A percentile compares a stretch with the other conserved stretches of the same genome.
These are phyloP conservation scores for Onychostruthus taczanowskii DNA, from an alignment of 2,113 vertebrate species.

Conservation along the genomic window DNA sequence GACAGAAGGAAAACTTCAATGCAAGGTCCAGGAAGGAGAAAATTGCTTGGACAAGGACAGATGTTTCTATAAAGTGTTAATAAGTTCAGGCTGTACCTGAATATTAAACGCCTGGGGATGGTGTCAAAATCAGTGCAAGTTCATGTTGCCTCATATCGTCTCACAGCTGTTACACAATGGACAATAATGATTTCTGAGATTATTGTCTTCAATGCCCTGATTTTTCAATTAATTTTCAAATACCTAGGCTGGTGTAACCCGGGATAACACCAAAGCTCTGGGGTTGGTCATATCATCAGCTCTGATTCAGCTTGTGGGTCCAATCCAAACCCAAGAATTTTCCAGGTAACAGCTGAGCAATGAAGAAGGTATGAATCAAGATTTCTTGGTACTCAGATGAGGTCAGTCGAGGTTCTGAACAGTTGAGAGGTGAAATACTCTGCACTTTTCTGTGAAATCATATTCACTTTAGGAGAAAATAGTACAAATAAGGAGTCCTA, in stretches of 20 bases:
- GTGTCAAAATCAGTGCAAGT: background rate
- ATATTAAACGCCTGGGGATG: background rate
- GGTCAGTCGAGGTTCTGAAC: background rate
- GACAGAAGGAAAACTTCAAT: background rate
- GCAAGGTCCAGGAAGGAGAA: background rate
- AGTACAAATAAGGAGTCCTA: background rate
- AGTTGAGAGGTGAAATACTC: background rate
- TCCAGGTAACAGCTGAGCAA: background rate
- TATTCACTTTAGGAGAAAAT: background rate
- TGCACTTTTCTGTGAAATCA: background rate
- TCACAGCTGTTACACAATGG: background rate
- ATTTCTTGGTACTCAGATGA: background rate
- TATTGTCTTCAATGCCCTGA: background rate
- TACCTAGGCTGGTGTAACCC: background rate
- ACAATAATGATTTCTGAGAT: background rate
- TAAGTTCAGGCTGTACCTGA: background rate
- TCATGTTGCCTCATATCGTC: background rate
- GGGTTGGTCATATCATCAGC: background rate
- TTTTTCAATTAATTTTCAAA: background rate
- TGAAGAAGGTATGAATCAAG: background rate
- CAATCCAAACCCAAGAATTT: background rate
- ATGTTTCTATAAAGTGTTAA: background rate
- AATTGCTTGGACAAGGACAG: background rate
- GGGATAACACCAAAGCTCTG: background rate
- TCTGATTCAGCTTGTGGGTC: background rate